Base-by-base conservation (phyloP, 2,797 vertebrate species). In the Meriones psammophilus region DNA sequence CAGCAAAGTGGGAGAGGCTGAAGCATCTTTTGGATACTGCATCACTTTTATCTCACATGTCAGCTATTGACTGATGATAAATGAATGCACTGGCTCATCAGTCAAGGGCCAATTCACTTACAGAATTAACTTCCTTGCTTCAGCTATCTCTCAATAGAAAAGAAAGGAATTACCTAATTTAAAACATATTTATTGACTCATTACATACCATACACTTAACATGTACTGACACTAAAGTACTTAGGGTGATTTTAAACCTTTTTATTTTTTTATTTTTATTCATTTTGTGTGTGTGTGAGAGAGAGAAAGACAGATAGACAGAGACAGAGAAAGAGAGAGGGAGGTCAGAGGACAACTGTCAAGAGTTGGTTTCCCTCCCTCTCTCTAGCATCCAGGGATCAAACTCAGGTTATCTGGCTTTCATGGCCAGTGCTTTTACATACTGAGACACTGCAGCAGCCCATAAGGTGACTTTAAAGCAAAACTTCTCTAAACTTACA, bases 151-250 rank as follows among this genome's bases (percentile, higher is more conserved):
- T 56, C 68, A 64, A 15, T 80, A 26, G 71, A 79, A 64, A 4
- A 85, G 39, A 56, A 87, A 89, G 9, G 92, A 92, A 89, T 66
- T 39, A 60, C 39, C 86, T 77, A 24, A 76, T 62, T 77, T 95
- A 77, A 92, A 90, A 83, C 54, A 76, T n/a, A 39, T 46, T 68
- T 68, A 36, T 39, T 56, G 54, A 88, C 88, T 69, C 24, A 50
- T 42, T 93, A 7, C 30, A 81, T 69, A 81, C 58, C 68, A 74
- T 71, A 80, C 39, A 83, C 2, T 92, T 78, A 36, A 26, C 14
- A 33, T 78, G 30, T 50, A 95, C 84, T 69, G 88, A 88, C 33
- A 56, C 15, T 68, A 60, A 81, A 76, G 30, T 58, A 58, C 42
- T 79, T 84, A 87, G 50, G 14, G 46, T 87, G n/a, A 26, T 56